Evolutionary conservation across 2,888 invertebrate genomes (phyloP).

Genomic region (Agrenia bidenticulata): DNA sequence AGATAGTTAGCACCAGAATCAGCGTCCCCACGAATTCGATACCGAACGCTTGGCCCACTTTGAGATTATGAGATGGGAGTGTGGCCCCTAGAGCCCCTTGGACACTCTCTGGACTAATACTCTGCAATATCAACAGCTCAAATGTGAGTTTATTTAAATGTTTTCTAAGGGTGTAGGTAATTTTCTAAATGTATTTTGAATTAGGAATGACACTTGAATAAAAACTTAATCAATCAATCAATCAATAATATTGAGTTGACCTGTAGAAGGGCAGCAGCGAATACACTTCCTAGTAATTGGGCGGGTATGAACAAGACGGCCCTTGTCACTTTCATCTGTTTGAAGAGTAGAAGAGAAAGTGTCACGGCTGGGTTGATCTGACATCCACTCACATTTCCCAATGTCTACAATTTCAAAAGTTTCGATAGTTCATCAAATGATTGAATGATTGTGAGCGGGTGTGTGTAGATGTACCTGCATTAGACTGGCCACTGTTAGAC

Average conservation of each 20-base stretch:
- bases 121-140: too few species aligned
- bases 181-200: too few species aligned
- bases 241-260: too few species aligned
- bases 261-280: slow-evolving; percentile 72
- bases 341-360: background rate
- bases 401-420: background rate
- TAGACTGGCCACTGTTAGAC: slow-evolving; percentile 2
- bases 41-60: slow-evolving; percentile 56
- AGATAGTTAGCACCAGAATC: slow-evolving; percentile 57
- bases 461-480: background rate
- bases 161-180: too few species aligned
- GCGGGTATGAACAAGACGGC: background rate
- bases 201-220: too few species aligned
- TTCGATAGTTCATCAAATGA: too few species aligned
- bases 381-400: slow-evolving; percentile 3
- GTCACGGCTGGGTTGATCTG: slow-evolving; percentile 9
- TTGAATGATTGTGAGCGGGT: background rate
- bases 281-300: slow-evolving; percentile 51
- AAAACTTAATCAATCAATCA: too few species aligned
- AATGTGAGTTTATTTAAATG: too few species aligned
- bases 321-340: background rate
- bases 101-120: too few species aligned
- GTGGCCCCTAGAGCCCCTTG: too few species aligned
- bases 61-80: too few species aligned
- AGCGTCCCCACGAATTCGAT: slow-evolving; percentile 58